Conservation (phyloP, 1,140 invertebrate species). For the Microvelia longipes region DNA sequence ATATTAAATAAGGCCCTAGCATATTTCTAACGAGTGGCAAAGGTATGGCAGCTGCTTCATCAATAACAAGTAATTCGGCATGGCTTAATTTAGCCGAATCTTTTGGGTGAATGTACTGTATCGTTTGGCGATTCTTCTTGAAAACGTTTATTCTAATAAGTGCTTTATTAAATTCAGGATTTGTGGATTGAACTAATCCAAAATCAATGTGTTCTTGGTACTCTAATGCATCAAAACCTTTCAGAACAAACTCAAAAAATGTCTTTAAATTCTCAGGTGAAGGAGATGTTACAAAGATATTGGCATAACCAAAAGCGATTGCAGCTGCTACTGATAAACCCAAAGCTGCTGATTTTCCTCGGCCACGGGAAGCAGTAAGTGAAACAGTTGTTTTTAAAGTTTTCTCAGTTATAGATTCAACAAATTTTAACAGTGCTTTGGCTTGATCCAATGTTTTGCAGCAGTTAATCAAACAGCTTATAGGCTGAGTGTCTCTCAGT, state of each 20-base stretch:
- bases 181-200: conserved; percentile 85
- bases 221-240: conserved; percentile 85
- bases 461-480: conserved; percentile 73
- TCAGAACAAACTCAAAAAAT: conserved; percentile 93
- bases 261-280: conserved; percentile 97
- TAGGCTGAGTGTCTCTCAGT: conserved; percentile 74
- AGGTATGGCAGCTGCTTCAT: conserved; percentile 98
- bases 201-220: conserved; percentile 97
- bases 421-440: conserved; percentile 81
- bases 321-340: conserved; percentile 80
- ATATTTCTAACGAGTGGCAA: conserved; percentile 81
- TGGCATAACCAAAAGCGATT: conserved; percentile 81
- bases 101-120: conserved; percentile 91
- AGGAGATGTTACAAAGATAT: conserved; percentile 95
- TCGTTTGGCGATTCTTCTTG: conserved; percentile 86
- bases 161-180: conserved; percentile 93
- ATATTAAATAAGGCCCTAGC: conserved; percentile 82
- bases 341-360: conserved; percentile 96
- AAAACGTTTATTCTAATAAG: conserved; percentile 85
- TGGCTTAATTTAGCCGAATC: conserved; percentile 79
- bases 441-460: conserved; percentile 90
- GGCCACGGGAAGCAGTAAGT: conserved; percentile 86
- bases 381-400: conserved; percentile 76
- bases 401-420: conserved; percentile 91
- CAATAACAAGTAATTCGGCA: conserved; percentile 89